Evolutionary conservation across 2,113 vertebrate species (phyloP), one percentile per base, ranked within the genome.

Genomic region (Chaenocephalus aceratus): DNA sequence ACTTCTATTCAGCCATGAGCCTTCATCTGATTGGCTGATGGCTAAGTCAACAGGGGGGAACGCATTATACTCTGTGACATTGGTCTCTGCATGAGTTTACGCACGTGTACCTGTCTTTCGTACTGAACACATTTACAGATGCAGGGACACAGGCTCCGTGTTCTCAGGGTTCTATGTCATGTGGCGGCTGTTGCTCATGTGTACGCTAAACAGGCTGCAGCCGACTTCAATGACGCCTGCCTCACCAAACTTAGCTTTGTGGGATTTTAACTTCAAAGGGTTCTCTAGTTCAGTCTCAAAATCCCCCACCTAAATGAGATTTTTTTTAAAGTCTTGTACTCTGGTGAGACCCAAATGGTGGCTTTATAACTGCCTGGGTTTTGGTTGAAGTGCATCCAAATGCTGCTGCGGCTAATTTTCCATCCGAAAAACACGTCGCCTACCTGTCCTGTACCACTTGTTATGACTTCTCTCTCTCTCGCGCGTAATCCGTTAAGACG

Each of bases 181-280:
- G 11, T 45, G 56, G n/a, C 10, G 59, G 26, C 49, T 75, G 41
- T 51, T 69, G 76, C 36, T 62, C 10, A 18, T 15, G 44, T 8
- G 36, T 8, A 26, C 16, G 18, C 49, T 58, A 59, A 84, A 70
- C 30, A 67, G 69, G 12, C 54, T 2, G 4, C 46, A 72, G n/a
- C 52, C 14, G 57, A 23, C 67, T 51, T 71, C 44, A 46, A 36
- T 15, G 60, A 51, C 1, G 18, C 18, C 54, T 48, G 53, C 65
- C 18, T 45, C 18, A 54, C 69, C n/a, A 61, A 34, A 48, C 51
- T 71, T 36, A 54, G 63, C 67, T 76, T 10, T 59, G 66, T 59
- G 56, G n/a, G 18, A 56, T 53, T 75, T 49, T 36, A 10, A 16
- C 41, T 63, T 81, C 77, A 18, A 70, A 75, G 64, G 36, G 10